Conservation (phyloP, 2,797 vertebrate genomes). For the Paramormyrops hopkinsi region DNA sequence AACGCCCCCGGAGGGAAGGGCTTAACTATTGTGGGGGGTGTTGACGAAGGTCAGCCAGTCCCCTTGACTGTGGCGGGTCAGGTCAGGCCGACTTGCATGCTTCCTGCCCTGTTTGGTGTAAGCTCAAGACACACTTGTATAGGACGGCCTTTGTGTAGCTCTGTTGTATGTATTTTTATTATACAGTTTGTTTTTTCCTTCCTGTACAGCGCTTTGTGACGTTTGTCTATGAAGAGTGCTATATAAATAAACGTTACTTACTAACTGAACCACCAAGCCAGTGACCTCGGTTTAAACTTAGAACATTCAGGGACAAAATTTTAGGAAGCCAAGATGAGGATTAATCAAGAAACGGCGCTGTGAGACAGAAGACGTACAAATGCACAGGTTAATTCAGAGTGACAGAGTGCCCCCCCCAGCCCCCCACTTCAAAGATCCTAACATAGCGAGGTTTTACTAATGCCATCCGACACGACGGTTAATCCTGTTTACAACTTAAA, state of each 20-base stretch:
- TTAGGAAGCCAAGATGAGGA: slow-evolving; percentile 47
- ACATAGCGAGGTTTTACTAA: slow-evolving; percentile 50
- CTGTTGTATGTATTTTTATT: not conserved
- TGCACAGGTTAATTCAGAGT: slow-evolving; percentile 44
- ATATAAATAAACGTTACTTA: not conserved
- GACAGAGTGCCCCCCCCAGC: slow-evolving; percentile 6
- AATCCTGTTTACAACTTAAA: slow-evolving; percentile 53
- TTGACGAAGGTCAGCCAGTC: not conserved
- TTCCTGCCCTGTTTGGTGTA: slow-evolving; percentile 40
- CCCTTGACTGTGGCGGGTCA: slow-evolving; percentile 27
- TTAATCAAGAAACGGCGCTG: slow-evolving; percentile 49
- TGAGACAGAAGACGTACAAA: slow-evolving; percentile 40
- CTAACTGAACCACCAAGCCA: not conserved
- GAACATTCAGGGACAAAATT: slow-evolving; percentile 45
- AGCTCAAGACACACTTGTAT: not conserved
- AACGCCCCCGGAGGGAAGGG: slow-evolving; percentile 56
- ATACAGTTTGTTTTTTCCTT: not conserved
- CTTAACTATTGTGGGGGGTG: slow-evolving; percentile 39
- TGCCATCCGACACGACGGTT: slow-evolving; percentile 42
- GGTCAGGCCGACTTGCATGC: slow-evolving; percentile 52
- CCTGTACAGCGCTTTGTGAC: not conserved
- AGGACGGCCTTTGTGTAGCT: not conserved
- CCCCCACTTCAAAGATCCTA: slow-evolving; percentile 40
- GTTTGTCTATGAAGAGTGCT: not conserved
- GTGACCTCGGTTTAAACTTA: slow-evolving; percentile 25